Evolutionary conservation across 2,888 invertebrate genomes (phyloP).

Genomic region (Rhamnusium bicolor): DNA sequence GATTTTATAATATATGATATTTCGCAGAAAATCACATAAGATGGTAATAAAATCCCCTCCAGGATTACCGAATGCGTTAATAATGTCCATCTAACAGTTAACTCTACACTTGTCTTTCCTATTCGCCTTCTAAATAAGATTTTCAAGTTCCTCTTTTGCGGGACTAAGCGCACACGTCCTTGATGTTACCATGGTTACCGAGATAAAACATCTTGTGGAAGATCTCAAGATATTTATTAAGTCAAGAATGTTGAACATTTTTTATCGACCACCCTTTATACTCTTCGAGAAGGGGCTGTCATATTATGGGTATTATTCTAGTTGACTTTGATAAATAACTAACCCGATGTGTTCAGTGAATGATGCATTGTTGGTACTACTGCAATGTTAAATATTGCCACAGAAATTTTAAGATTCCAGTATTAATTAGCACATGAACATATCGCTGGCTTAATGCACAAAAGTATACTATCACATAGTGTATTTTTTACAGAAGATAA

Average conservation of each 20-base stretch:
- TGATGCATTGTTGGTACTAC: not conserved
- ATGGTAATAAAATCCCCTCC: no score
- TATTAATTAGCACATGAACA: no score
- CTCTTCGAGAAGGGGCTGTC: slow-evolving; percentile 8
- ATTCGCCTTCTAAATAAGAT: not conserved
- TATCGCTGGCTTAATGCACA: no score
- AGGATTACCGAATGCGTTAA: no score
- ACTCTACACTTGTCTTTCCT: not conserved
- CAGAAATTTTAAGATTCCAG: no score
- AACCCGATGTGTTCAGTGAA: not conserved
- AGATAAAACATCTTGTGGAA: slow-evolving; percentile 44
- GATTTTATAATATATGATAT: no score
- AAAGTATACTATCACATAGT: no score
- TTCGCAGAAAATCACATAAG: no score
- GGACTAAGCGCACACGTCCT: slow-evolving; percentile 19
- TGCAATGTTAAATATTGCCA: not conserved
- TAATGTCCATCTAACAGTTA: no score
- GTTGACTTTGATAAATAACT: slow-evolving; percentile 25
- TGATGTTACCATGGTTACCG: slow-evolving; percentile 41
- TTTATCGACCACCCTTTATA: slow-evolving; percentile 22
- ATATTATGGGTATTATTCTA: slow-evolving; percentile 1
- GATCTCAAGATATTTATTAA: slow-evolving; percentile 22
- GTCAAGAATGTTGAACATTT: slow-evolving; percentile 6
- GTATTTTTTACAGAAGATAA: no score
- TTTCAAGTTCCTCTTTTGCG: slow-evolving; percentile 6